phyloP scores from a whole-genome alignment of 2,797 vertebrate species.

The Dallia pectoralis region DNA sequence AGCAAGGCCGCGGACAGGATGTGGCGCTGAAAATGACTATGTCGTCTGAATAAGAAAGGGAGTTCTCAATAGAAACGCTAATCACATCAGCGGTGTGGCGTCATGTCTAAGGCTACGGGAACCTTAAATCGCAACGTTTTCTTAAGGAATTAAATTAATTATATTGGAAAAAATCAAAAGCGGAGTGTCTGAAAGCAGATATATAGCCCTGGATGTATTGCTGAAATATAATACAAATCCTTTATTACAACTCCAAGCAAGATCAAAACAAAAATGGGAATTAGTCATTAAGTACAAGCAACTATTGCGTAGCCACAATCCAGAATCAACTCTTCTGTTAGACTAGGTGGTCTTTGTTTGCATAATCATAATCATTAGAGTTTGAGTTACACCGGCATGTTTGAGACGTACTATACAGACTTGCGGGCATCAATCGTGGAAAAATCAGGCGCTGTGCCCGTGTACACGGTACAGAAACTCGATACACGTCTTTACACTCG shows the following conservation, averaged over 20 bases:
- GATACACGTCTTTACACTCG: neutral
- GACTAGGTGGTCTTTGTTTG: too few relatives aligned
- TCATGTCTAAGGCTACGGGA: neutral
- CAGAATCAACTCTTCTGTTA: slow-evolving; percentile 22
- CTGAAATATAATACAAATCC: neutral
- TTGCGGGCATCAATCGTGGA: too few relatives aligned
- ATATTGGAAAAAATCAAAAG: neutral
- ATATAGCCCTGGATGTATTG: neutral
- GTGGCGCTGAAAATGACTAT: too few relatives aligned
- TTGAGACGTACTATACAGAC: too few relatives aligned
- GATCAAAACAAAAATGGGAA: slow-evolving; percentile 24
- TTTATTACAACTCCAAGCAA: neutral
- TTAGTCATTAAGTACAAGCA: slow-evolving; percentile 3
- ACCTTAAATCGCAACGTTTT: neutral
- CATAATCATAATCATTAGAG: too few relatives aligned
- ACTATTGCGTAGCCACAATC: slow-evolving; percentile 20
- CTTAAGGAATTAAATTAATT: neutral
- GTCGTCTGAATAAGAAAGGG: neutral
- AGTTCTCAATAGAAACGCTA: neutral
- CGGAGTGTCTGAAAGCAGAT: neutral
- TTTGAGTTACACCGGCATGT: too few relatives aligned
- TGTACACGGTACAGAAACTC: neutral
- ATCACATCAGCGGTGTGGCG: neutral
- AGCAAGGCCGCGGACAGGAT: neutral
- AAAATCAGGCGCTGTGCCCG: too few relatives aligned